Percentiles rank a stretch among this genome's conserved stretches.
Conservation (phyloP, 2,113 vertebrate genomes). For the Oncorhynchus mykiss region DNA sequence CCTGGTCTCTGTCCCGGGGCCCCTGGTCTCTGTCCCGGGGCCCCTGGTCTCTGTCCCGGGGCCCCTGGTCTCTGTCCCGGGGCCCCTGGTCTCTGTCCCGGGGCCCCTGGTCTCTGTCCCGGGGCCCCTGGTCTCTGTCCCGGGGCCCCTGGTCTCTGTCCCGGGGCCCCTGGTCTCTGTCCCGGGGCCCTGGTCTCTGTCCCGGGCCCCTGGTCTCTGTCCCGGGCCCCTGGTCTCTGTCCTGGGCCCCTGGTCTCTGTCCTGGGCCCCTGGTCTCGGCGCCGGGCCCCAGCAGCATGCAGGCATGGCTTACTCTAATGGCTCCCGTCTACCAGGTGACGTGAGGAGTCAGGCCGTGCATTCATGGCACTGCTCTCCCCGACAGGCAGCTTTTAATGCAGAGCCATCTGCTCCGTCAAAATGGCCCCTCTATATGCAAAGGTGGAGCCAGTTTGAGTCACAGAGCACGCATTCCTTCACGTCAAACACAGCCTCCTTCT, state of each 20-base stretch:
- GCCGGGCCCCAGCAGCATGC: background rate
- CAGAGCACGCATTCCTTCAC: conserved; percentile 80
- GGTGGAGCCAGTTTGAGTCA: conserved; percentile 77
- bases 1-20: background rate
- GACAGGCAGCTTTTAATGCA: conserved; percentile 82
- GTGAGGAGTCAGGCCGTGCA: conserved; percentile 34
- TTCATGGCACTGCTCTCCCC: conserved; percentile 74
- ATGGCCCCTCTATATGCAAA: conserved; percentile 68
- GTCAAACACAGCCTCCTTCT: conserved; percentile 82
- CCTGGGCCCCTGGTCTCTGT: too few relatives aligned
- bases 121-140: too few relatives aligned
- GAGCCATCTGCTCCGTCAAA: conserved; percentile 84
- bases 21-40: background rate
- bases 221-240: background rate
- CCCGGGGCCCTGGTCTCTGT: background rate
- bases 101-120: background rate
- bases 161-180: background rate
- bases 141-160: too few relatives aligned
- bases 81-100: too few relatives aligned
- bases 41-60: too few relatives aligned
- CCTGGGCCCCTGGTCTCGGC: background rate
- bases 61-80: background rate
- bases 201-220: too few relatives aligned
- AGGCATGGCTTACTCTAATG: background rate
- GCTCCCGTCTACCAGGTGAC: conserved; percentile 59